These are phyloP conservation scores for Chaetodon auriga DNA, from an alignment of 2,113 vertebrate genomes.

Conservation along the genomic window DNA sequence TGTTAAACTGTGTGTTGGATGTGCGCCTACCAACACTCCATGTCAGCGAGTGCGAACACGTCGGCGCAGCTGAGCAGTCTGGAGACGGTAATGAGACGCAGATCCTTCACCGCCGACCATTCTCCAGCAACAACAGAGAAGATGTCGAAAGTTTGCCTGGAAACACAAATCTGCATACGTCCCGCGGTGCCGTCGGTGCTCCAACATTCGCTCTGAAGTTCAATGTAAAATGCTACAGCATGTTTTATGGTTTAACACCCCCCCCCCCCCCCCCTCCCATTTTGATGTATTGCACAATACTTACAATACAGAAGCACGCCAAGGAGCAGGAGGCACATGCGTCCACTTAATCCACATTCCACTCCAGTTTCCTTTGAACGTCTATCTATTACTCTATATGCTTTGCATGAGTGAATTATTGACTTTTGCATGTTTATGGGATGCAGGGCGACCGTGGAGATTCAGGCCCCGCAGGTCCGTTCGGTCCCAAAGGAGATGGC, in stretches of 20 bases:
- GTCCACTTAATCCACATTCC: slow-evolving; percentile 37
- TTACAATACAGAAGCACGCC: background rate
- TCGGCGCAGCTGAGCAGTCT: background rate
- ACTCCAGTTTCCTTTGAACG: slow-evolving; percentile 1
- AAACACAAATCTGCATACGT: background rate
- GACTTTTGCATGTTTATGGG: background rate
- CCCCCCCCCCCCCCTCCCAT: background rate
- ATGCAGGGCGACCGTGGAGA: slow-evolving; percentile 89
- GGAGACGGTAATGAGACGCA: background rate
- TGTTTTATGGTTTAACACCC: background rate
- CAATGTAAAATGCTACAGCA: slow-evolving; percentile 6
- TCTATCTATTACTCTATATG: slow-evolving; percentile 18
- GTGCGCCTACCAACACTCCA: background rate
- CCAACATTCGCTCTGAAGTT: background rate
- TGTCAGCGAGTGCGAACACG: background rate
- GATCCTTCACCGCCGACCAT: background rate
- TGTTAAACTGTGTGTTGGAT: background rate
- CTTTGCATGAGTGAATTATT: slow-evolving; percentile 23
- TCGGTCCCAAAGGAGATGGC: slow-evolving; percentile 91
- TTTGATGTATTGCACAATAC: slow-evolving; percentile 17
- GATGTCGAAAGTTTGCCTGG: background rate
- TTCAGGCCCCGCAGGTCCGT: slow-evolving; percentile 85
- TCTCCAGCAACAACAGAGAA: slow-evolving; percentile 1
- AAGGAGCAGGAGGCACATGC: slow-evolving; percentile 23
- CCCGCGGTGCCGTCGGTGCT: background rate